Evolutionary conservation across 2,113 vertebrate genomes (phyloP), one percentile per base, ranked within the genome.

Genomic region (Copsychus sechellarum): DNA sequence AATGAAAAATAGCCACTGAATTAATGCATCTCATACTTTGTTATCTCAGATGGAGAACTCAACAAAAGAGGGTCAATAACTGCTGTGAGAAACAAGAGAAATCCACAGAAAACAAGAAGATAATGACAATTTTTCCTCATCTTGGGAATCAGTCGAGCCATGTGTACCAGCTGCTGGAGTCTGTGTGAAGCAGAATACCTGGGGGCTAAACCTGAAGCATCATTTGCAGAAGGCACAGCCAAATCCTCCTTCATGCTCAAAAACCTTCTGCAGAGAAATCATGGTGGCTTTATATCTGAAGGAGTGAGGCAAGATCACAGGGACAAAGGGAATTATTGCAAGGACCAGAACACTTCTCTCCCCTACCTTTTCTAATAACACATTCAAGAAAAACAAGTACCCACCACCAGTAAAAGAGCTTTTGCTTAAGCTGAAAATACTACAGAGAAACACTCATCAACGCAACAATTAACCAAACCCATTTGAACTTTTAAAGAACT

Each of bases 41-140:
- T 19, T 53, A 47, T 53, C 58, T 57, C 81, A 56, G 40, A 76
- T 22, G 9, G 88, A 85, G 28, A 53, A 66, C 33, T 36, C 58
- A 65, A 93, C 58, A 56, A n/a, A 91, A 62, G 12, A 67, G 29
- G 81, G 57, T 94, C 31, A 87, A 20, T 33, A 51, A 65, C 43
- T 71, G 90, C 40, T n/a, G 21, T 65, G 64, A 76, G 57, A 95
- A 95, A 61, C 40, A 38, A 87, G 3, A 72, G 38, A 81, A 84
- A 92, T 33, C 80, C 6, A 91, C 42, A 93, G 56, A 93, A 81
- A 81, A 81, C 19, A 66, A 87, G 53, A 11, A 66, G 51, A 40
- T n/a, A 80, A 36, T 1, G 2, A 34, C 31, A 57, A 47, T 65
- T 82, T 29, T 83, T 47, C 21, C 31, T 43, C 2, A 53, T 25